Base-by-base conservation (phyloP, 2,113 vertebrate genomes). In the Tetraodon nigroviridis region DNA sequence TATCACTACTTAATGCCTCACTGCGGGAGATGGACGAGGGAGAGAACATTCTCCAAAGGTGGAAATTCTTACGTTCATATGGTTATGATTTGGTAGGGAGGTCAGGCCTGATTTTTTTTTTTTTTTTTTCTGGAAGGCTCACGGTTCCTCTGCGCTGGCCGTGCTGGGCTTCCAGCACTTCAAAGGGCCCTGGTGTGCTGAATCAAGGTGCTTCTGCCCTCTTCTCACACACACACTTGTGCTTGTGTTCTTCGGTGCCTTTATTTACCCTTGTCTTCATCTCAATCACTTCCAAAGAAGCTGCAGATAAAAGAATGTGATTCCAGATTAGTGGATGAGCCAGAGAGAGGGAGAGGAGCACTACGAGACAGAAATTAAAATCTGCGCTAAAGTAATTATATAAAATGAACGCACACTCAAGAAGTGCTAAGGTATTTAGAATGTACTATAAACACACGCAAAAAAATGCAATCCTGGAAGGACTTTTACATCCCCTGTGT, bases 81-180 rank as follows among this genome's bases (percentile, higher is more conserved):
- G 96, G 95, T 97, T 98, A 93, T 97, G 93, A 99, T 99, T 91
- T 98, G 93, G 83, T 90, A 87, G 91, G 89, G 90, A 94, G 92
- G 93, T 98, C 93, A 94, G 92, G 91, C 88, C 91, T 88, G 78
- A 88, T 90, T 90, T 93, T 48, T 48, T 18, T 48, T 18, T n/a
- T n/a, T 17, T 18, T 18, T 18, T 10, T 92, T 90, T 82, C 85
- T 86, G 84, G 82, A 89, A 90, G 86, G 88, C 83, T 89, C 86
- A 72, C 57, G 81, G 72, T 94, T 93, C 93, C 92, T 94, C 92
- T 93, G 92, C 88, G 92, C 92, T 93, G 90, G 92, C 90, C 90
- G 90, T 88, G 92, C 86, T 78, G 76, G 61, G 57, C 88, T 93
- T 86, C 89, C 92, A 91, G 92, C 90, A 99, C 94, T 93, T 99